Percentiles rank a stretch among this genome's conserved stretches.
Evolutionary conservation across 2,888 invertebrate genomes (phyloP).

Genomic region (Chydorus sphaericus): DNA sequence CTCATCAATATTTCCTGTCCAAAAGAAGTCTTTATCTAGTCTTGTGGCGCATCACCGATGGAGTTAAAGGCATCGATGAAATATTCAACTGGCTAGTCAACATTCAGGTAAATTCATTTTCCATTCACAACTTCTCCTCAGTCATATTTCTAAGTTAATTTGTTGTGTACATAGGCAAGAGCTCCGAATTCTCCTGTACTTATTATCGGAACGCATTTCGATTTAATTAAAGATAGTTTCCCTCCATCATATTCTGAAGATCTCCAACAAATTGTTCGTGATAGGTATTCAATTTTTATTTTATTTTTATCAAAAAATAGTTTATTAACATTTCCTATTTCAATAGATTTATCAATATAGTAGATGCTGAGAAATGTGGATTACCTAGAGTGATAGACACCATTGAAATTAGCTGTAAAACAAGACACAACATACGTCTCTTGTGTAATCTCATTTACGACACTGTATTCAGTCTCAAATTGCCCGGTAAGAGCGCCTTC

Average conservation of each 20-base stretch:
- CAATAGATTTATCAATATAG: constrained; percentile 65
- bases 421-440: constrained; percentile 73
- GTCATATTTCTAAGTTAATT: not conserved
- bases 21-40: constrained; percentile 88
- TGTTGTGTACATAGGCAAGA: constrained; percentile 46
- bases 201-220: constrained; percentile 92
- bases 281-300: constrained; percentile 32
- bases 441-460: constrained; percentile 86
- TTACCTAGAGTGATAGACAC: constrained; percentile 84
- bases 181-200: constrained; percentile 94
- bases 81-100: constrained; percentile 93
- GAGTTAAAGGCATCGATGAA: constrained; percentile 72
- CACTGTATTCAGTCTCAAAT: constrained; percentile 76
- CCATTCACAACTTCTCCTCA: not conserved
- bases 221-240: constrained; percentile 53
- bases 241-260: constrained; percentile 47
- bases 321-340: not conserved
- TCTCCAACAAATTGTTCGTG: constrained; percentile 72
- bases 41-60: constrained; percentile 86
- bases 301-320: not conserved
- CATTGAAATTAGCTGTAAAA: constrained; percentile 78
- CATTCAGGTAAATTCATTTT: constrained; percentile 45
- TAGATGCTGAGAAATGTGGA: constrained; percentile 91
- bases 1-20: constrained; percentile 95
- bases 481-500: constrained; percentile 48